Evolutionary conservation across 2,888 invertebrate genomes (phyloP).

Genomic region (Plusia festucae): DNA sequence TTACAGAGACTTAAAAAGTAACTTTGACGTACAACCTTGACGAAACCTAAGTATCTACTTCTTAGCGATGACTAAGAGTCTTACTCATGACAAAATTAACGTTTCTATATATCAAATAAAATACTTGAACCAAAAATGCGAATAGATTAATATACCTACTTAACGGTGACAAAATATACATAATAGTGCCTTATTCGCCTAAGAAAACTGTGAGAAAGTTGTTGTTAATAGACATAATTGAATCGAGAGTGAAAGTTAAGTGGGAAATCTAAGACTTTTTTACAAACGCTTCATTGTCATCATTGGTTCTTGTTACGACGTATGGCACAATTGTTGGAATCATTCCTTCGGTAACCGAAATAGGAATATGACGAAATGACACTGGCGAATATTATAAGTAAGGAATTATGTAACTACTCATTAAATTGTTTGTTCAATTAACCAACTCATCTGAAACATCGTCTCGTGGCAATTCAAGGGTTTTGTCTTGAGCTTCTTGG

Average conservation of each 20-base stretch:
- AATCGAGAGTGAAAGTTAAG: slow-evolving; percentile 79
- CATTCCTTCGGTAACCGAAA: slow-evolving; percentile 21
- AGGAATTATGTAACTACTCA: not conserved
- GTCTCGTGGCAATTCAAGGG: slow-evolving; percentile 69
- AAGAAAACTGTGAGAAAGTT: slow-evolving; percentile 78
- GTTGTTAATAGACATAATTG: slow-evolving; percentile 72
- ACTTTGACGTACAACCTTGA: no score
- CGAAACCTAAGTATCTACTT: no score
- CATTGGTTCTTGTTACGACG: slow-evolving; percentile 49
- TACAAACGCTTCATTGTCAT: slow-evolving; percentile 65
- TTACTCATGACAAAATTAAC: not conserved
- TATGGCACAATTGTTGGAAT: slow-evolving; percentile 24
- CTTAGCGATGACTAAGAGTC: no score
- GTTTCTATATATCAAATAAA: no score
- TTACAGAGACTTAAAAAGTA: no score
- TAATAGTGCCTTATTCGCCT: slow-evolving; percentile 43
- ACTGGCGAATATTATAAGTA: not conserved
- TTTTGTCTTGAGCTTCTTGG: slow-evolving; percentile 71
- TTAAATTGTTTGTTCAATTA: slow-evolving; percentile 20
- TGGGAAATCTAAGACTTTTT: slow-evolving; percentile 68
- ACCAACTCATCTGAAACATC: slow-evolving; percentile 73
- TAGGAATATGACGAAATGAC: not conserved
- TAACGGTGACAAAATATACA: slow-evolving; percentile 20
- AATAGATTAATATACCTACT: no score
- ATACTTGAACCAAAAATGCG: no score